Percentiles rank a stretch among this genome's conserved stretches.
These are phyloP conservation scores for Rotaria magnacalcarata DNA, from an alignment of 2,888 invertebrate genomes.

Conservation along the genomic window DNA sequence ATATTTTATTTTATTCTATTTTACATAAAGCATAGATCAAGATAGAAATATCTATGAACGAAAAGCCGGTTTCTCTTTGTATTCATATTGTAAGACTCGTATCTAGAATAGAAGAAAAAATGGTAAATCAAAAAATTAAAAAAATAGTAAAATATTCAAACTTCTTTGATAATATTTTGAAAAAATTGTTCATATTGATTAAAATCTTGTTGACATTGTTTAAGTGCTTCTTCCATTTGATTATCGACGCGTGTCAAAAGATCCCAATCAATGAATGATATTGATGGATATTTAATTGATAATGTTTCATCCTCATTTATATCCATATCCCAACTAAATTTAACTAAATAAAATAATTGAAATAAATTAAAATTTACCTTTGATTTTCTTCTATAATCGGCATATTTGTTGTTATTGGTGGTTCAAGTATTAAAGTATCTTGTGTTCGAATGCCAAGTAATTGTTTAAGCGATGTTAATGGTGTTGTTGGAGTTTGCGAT, in stretches of 20 bases:
- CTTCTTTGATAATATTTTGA: neutral
- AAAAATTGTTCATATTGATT: neutral
- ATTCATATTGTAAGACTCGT: neutral
- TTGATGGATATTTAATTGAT: neutral
- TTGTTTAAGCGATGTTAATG: constrained; percentile 4
- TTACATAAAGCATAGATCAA: neutral
- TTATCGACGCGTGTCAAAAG: neutral
- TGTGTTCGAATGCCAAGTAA: constrained; percentile 17
- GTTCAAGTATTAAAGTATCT: neutral
- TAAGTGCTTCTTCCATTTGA: neutral
- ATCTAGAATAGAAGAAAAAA: neutral
- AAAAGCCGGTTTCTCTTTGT: neutral
- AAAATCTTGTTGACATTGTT: neutral
- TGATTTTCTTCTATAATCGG: neutral
- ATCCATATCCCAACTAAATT: neutral
- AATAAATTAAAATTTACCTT: neutral
- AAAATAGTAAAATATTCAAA: neutral
- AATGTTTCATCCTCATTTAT: neutral
- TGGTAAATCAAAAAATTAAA: neutral
- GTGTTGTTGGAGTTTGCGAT: neutral
- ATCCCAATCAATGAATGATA: neutral
- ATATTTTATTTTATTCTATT: too few relatives aligned
- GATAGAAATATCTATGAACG: neutral
- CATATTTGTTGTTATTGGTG: neutral
- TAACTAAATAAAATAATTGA: neutral